Evolutionary conservation across 1,140 invertebrate species (phyloP).

Genomic region (Berghia stephanieae): DNA sequence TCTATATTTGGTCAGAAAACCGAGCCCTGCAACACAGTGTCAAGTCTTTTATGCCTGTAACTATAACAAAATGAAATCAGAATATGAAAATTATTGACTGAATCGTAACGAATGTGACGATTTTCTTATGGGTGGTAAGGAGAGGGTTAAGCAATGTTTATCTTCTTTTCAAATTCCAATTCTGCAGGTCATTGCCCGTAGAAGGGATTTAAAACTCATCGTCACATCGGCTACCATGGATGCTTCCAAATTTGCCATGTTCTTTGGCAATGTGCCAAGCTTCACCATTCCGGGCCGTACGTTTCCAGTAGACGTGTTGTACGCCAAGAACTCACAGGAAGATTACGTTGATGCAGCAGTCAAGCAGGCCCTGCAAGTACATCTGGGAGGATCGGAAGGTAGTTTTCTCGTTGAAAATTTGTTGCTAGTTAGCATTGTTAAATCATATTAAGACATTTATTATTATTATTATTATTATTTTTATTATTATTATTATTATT

Average conservation of each 20-base stretch:
- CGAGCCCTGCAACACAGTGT: too few relatives aligned
- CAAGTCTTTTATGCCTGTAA: too few relatives aligned
- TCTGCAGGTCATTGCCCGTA: slow-evolving; percentile 81
- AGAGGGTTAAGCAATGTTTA: too few relatives aligned
- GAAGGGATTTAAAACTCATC: slow-evolving; percentile 96
- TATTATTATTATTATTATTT: too few relatives aligned
- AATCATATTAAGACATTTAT: too few relatives aligned
- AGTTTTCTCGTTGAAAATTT: slow-evolving; percentile 17
- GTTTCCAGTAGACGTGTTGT: slow-evolving; percentile 90
- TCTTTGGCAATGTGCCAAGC: slow-evolving; percentile 98
- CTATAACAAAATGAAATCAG: too few relatives aligned
- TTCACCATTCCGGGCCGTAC: slow-evolving; percentile 97
- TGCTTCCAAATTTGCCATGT: slow-evolving; percentile 95
- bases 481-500: too few relatives aligned
- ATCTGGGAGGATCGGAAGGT: slow-evolving; percentile 83
- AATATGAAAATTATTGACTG: too few relatives aligned
- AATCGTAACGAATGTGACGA: too few relatives aligned
- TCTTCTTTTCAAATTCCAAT: slow-evolving; percentile 1
- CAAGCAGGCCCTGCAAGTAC: slow-evolving; percentile 96
- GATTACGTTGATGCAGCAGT: slow-evolving; percentile 99
- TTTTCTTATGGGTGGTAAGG: too few relatives aligned
- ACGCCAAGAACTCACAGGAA: slow-evolving; percentile 94
- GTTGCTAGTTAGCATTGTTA: neutral
- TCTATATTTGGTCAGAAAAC: too few relatives aligned
- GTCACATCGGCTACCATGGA: slow-evolving; percentile 99